Evolutionary conservation across 2,113 vertebrate genomes (phyloP).

Genomic region (Pituophis catenifer): DNA sequence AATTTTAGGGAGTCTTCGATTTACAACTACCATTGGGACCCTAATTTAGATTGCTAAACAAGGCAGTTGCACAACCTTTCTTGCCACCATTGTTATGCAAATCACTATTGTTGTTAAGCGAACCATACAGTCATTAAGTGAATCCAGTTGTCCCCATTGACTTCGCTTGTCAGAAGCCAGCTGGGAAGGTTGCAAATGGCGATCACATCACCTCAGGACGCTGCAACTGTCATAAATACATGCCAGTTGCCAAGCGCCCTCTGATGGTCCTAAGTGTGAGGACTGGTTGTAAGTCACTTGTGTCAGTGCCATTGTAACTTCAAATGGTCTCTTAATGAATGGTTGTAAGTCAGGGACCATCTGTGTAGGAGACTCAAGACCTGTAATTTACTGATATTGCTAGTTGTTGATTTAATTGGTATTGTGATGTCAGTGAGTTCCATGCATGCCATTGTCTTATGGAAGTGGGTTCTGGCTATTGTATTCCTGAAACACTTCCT

Average conservation of each 20-base stretch:
- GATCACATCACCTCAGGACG: neutral
- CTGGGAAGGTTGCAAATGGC: neutral
- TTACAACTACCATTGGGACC: too few species aligned
- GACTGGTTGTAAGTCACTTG: neutral
- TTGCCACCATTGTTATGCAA: neutral
- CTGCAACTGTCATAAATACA: neutral
- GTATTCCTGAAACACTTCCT: neutral
- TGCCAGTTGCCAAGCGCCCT: neutral
- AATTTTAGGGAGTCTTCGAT: too few species aligned
- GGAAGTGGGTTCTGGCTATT: neutral
- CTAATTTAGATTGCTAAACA: too few species aligned
- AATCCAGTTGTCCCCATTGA: neutral
- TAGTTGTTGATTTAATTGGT: neutral
- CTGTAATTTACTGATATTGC: accelerated
- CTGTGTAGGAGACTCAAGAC: neutral
- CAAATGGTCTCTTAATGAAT: neutral
- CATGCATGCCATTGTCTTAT: neutral
- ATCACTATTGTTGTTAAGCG: neutral
- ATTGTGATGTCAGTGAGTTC: neutral
- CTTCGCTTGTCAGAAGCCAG: neutral
- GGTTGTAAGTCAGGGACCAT: neutral
- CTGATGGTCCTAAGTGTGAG: neutral
- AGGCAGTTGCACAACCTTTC: too few species aligned
- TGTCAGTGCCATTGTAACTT: neutral
- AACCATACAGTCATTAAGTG: neutral